These are phyloP conservation scores for Paracentrotus lividus DNA, from an alignment of 53 echinoderm and acorn worm genomes.

Conservation along the genomic window DNA sequence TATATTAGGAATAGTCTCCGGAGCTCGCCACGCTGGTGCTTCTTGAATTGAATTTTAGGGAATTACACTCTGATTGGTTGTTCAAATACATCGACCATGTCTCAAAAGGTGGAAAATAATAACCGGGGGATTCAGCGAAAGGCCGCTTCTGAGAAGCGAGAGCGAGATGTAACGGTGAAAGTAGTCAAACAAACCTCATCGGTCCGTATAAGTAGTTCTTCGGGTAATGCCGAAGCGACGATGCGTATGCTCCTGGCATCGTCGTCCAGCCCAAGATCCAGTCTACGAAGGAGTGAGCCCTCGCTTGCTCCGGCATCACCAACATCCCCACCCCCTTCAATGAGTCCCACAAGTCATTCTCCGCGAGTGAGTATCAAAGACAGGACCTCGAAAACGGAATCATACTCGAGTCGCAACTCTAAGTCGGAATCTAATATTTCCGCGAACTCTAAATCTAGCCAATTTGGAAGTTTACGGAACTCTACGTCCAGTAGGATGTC, in stretches of 20 bases:
- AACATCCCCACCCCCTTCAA: conserved; percentile 6
- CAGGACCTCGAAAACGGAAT: conserved; percentile 55
- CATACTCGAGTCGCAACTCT: conserved; percentile 54
- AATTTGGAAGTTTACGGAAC: conserved; percentile 64
- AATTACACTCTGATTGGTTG: conserved; percentile 18
- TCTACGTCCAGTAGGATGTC: conserved; percentile 28
- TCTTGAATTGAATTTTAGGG: not conserved
- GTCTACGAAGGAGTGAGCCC: conserved; percentile 70
- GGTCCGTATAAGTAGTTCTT: conserved; percentile 64
- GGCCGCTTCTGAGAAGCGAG: conserved; percentile 85
- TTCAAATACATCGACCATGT: not conserved
- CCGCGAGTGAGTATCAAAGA: conserved; percentile 45
- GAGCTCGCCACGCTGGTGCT: not conserved
- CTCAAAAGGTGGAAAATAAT: conserved; percentile 47
- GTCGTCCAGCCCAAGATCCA: conserved; percentile 67
- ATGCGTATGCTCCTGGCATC: conserved; percentile 82
- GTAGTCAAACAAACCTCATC: conserved; percentile 60
- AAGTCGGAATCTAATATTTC: conserved; percentile 67
- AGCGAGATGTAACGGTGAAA: conserved; percentile 73
- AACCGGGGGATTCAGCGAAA: conserved; percentile 72
- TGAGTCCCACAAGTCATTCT: conserved; percentile 56
- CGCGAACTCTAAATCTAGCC: conserved; percentile 33
- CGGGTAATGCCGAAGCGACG: conserved; percentile 78
- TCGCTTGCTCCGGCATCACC: conserved; percentile 40
- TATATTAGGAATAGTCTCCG: conserved; percentile 43